These are phyloP conservation scores for Odocoileus hemionus DNA, from an alignment of 2,113 vertebrate genomes.

Conservation along the genomic window DNA sequence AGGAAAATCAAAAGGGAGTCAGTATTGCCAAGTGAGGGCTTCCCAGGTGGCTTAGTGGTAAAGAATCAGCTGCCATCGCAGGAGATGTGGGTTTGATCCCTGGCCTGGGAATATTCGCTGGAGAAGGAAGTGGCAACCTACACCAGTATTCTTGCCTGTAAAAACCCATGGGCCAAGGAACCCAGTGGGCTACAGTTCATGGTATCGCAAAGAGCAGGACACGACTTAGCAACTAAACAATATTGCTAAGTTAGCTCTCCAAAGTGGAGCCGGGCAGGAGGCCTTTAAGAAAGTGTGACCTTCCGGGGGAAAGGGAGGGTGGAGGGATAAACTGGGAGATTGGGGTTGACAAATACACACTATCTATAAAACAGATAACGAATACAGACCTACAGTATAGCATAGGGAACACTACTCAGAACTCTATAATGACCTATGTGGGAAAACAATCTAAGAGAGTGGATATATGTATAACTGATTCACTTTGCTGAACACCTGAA, in stretches of 20 bases:
- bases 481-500: neutral
- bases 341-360: neutral
- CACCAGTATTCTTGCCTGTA: neutral
- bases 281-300: neutral
- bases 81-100: neutral
- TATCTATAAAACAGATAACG: neutral
- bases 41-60: neutral
- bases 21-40: neutral
- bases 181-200: neutral
- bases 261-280: neutral
- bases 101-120: neutral
- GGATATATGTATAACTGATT: neutral
- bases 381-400: neutral
- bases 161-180: neutral
- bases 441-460: neutral
- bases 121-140: neutral
- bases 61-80: rapidly evolving
- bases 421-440: neutral
- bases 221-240: neutral
- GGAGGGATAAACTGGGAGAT: neutral
- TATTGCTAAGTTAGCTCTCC: neutral
- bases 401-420: neutral
- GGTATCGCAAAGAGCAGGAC: neutral
- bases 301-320: neutral
- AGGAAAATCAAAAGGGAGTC: neutral